Evolutionary conservation across 23 tunicate species (phyloP), one percentile per base, ranked within the genome.

Genomic region (Styela plicata): DNA sequence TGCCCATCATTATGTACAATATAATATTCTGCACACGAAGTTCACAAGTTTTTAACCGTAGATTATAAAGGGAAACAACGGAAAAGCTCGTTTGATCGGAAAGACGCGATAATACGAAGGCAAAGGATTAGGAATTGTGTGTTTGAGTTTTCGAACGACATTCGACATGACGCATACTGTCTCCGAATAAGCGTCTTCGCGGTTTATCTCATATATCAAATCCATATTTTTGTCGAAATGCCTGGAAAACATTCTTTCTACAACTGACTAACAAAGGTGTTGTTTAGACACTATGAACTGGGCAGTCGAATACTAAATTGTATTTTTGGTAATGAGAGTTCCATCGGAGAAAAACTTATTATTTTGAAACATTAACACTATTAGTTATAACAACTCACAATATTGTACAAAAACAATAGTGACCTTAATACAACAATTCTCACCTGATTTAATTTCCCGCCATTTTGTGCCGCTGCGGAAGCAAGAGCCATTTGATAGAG

Each of bases 401-500:
- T n/a, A n/a, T n/a, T n/a, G n/a, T n/a, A n/a, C n/a, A n/a, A n/a
- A n/a, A n/a, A n/a, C n/a, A n/a, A n/a, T n/a, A n/a, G n/a, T n/a
- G n/a, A n/a, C n/a, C n/a, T n/a, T n/a, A n/a, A n/a, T n/a, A n/a
- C n/a, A n/a, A n/a, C n/a, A n/a, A n/a, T n/a, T n/a, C n/a, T 0
- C 27, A 73, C 78, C 78, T 73, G 52, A 36, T 52, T 7, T 33
- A 53, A 7, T 63, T 70, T 80, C 67, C 91, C 53, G 26, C 84
- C 84, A 34, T 61, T 74, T 71, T 71, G 77, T 5, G 13, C 57
- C 5, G 90, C 89, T 35, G 75, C 85, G 69, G 80, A 87, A 23
- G 90, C 90, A 28, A 91, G 85, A 31, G 97, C 97, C 34, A 89
- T 83, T 82, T 91, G 97, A 80, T 87, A 82, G 23, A 91, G 34